A percentile compares a stretch with the other conserved stretches of the same genome.
These are phyloP conservation scores for Leptocoma aspasia DNA, from an alignment of 2,113 vertebrate genomes.

Conservation along the genomic window DNA sequence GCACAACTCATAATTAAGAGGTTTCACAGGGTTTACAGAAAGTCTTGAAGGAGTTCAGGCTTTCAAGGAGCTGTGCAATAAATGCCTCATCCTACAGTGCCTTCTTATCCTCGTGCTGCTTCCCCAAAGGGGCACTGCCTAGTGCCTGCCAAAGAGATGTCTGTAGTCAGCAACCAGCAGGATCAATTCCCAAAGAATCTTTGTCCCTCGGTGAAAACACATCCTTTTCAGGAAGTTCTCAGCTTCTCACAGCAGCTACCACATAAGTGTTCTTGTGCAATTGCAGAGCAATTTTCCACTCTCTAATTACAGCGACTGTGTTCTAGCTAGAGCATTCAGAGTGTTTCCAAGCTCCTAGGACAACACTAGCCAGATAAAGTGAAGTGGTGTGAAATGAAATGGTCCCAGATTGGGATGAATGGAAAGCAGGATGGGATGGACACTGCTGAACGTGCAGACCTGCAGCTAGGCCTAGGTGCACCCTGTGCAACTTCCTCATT, in stretches of 20 bases:
- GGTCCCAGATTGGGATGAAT: neutral
- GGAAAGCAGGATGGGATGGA: neutral
- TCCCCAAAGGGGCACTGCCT: neutral
- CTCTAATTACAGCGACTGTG: neutral
- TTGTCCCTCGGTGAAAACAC: neutral
- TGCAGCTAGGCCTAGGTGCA: neutral
- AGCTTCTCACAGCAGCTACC: neutral
- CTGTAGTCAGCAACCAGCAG: neutral
- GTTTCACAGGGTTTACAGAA: neutral
- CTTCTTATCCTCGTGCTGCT: fast-evolving
- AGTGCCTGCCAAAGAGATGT: neutral
- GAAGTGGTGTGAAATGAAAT: neutral
- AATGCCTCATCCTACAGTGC: neutral
- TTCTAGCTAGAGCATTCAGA: neutral
- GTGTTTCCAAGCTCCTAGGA: neutral
- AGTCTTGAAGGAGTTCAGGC: neutral
- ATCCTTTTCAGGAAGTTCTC: neutral
- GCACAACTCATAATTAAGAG: neutral
- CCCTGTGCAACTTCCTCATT: neutral
- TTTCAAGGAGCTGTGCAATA: neutral
- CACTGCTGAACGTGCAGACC: neutral
- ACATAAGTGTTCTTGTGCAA: neutral
- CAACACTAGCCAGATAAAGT: neutral
- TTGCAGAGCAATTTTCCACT: neutral
- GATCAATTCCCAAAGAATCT: neutral